Evolutionary conservation across 2,888 invertebrate species (phyloP), one percentile per base, ranked within the genome.

Genomic region (Andrena minutula): DNA sequence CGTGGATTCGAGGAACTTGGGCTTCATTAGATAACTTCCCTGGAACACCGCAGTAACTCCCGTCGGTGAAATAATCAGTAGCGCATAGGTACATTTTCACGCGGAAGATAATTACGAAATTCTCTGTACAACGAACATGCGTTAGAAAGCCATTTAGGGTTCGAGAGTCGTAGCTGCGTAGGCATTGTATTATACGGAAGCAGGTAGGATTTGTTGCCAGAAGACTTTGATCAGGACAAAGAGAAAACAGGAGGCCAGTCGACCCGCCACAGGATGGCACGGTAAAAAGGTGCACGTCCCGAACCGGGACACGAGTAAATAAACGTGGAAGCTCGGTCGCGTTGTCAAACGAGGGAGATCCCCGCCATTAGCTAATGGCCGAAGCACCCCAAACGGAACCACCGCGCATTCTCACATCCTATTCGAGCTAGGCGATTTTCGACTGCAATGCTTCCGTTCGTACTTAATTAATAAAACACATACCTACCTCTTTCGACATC

Each of bases 261-360:
- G 49, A 56, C 16, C 56, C 23, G 32, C 64, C 71, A 12, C 63
- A 51, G 41, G 64, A 71, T 30, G 47, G 51, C 51, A 32, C 58
- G 47, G 66, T 77, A 61, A 82, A 84, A 84, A 79, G 70, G 70
- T 72, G 23, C 26, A 53, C 66, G 51, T 76, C 58, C 61, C 63
- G 41, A 32, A 8, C 35, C 47, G 49, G 73, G 81, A 76, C 87
- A 75, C 51, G 83, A 69, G 66, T 83, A 85, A 87, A 87, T 87
- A 87, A 87, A 87, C 87, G 74, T 51, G 68, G 81, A 64, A 53
- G 75, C 73, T 35, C 61, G 79, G 56, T 66, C 79, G 69, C 76
- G 79, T 81, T 83, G 85, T 85, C 83, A 87, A 83, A 87, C 72
- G 71, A 73, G 83, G 60, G 63, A 75, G 79, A 77, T 83, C 70